Evolutionary conservation across 2,888 invertebrate species (phyloP).

Genomic region (Eilema depressum): DNA sequence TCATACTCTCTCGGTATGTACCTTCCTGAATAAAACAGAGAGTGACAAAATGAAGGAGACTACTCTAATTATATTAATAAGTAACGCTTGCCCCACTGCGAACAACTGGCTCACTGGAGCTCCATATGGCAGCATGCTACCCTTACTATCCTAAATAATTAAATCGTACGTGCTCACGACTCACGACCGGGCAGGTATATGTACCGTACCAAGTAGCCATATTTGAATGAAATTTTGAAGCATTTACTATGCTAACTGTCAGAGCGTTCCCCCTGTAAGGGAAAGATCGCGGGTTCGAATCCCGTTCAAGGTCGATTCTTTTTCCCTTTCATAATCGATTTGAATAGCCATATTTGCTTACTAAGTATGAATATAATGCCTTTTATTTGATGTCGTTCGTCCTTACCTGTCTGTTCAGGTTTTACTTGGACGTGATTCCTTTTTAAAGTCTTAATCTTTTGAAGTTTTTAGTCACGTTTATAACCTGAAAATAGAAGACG

Average conservation of each 20-base stretch:
- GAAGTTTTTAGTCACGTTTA: no score
- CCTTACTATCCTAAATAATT: background rate
- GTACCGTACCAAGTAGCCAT: background rate
- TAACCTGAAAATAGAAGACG: background rate
- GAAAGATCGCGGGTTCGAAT: no score
- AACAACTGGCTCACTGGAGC: background rate
- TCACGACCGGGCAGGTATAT: background rate
- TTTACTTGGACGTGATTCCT: background rate
- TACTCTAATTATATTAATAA: slow-evolving; percentile 4
- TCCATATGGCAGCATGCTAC: background rate
- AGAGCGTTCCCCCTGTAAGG: no score
- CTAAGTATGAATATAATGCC: background rate
- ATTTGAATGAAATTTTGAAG: no score
- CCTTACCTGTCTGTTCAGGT: background rate
- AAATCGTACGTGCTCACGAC: background rate
- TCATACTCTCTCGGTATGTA: background rate
- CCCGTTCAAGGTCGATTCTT: no score
- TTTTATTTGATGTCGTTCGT: background rate
- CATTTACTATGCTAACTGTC: no score
- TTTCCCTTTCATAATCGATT: no score
- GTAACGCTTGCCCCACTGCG: background rate
- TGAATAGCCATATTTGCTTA: background rate
- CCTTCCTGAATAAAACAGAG: background rate
- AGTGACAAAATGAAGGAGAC: background rate
- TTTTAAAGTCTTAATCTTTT: no score